These are phyloP conservation scores for Phlogophora meticulosa DNA, from an alignment of 2,888 invertebrate genomes.

Conservation along the genomic window DNA sequence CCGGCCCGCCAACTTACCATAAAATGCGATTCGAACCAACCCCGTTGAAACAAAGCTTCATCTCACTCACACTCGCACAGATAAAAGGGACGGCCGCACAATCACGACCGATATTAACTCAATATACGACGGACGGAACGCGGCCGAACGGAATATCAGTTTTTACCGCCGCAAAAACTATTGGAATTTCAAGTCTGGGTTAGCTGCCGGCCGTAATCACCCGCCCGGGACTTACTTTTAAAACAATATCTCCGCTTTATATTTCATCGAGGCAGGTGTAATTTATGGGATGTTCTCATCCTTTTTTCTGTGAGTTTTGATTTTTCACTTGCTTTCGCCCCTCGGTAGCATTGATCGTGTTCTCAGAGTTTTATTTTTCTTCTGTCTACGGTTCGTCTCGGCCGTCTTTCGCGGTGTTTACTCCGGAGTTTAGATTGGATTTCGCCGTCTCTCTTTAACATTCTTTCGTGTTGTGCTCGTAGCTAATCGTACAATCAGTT, in stretches of 20 bases:
- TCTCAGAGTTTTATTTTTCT: conserved; percentile 87
- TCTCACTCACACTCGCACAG: conserved; percentile 79
- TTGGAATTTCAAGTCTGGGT: conserved; percentile 88
- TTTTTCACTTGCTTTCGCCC: conserved; percentile 79
- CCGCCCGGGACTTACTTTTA: conserved; percentile 85
- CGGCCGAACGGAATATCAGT: conserved; percentile 89
- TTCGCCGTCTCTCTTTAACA: conserved; percentile 78
- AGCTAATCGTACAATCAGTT: conserved; percentile 77
- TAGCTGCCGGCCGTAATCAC: conserved; percentile 86
- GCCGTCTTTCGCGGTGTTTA: conserved; percentile 83
- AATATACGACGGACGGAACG: conserved; percentile 87
- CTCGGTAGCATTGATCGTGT: conserved; percentile 81
- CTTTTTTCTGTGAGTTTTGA: conserved; percentile 79
- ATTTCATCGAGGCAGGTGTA: conserved; percentile 88
- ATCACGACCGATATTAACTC: conserved; percentile 90
- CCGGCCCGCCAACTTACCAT: conserved; percentile 89
- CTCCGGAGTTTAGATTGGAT: conserved; percentile 86
- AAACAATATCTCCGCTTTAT: conserved; percentile 88
- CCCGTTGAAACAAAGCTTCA: conserved; percentile 83
- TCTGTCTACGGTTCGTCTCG: conserved; percentile 86
- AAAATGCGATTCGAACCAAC: conserved; percentile 89
- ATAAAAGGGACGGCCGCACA: conserved; percentile 81
- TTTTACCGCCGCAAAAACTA: conserved; percentile 90
- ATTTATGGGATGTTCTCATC: conserved; percentile 83
- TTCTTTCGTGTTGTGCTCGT: conserved; percentile 73